Evolutionary conservation across 2,113 vertebrate genomes (phyloP), one percentile per base, ranked within the genome.

Genomic region (Cyprinodon tularosa): DNA sequence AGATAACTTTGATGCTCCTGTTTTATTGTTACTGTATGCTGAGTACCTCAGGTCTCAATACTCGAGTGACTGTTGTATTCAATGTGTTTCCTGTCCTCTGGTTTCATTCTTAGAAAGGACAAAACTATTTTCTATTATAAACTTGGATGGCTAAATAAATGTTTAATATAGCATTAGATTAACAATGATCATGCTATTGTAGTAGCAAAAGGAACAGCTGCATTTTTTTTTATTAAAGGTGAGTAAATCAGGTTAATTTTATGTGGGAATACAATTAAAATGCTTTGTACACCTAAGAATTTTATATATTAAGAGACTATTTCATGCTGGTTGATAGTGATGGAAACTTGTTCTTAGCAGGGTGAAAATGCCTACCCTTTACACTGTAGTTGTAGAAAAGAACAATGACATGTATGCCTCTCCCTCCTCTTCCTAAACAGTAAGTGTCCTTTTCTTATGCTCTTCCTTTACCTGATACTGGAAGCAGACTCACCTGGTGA

Each of bases 401-500:
- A 48, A 86, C 77, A 78, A 72, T 79, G 80, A 57, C 57, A 44
- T 69, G 57, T 75, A 70, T 68, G 39, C 68, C 37, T 22, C 77
- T 66, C 82, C 80, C 63, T 72, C 66, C 48, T 80, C 65, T 15
- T 73, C 60, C 48, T 48, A n/a, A 10, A 9, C 62, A 29, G 29
- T 80, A 70, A 53, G 76, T 72, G 76, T 80, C 64, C 79, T 83
- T 90, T 76, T 72, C 67, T 67, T 60, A 20, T 39, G 3, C 47
- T 74, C 69, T 66, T 77, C 62, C 62, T 63, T 63, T 40, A 64
- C 76, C 76, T 59, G 10, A 66, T 8, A 60, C 78, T 82, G 84
- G 77, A 89, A 83, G 70, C 82, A 80, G 76, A 82, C 68, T 78
- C 86, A 90, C 90, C 88, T 82, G 89, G 84, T 87, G 84, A 65